Evolutionary conservation across 2,113 vertebrate species (phyloP).

Genomic region (Daphoenositta chrysoptera): DNA sequence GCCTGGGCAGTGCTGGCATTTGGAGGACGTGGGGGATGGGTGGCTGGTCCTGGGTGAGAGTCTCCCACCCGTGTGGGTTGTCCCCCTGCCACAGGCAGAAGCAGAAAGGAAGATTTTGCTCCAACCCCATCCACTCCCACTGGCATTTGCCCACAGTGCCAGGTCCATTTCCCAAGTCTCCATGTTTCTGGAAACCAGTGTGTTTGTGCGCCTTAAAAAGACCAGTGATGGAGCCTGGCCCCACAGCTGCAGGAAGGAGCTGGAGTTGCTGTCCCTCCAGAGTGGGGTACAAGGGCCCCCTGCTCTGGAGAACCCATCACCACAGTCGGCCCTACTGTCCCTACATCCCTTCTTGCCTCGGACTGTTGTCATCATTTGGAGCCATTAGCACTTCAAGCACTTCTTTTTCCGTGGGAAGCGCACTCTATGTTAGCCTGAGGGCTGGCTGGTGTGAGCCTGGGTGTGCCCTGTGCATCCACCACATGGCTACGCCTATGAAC

Average conservation of each 20-base stretch:
- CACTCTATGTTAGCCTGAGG: not conserved
- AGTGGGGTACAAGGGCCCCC: too few relatives aligned
- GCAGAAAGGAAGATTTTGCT: not conserved
- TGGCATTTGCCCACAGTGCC: not conserved
- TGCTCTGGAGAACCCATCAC: not conserved
- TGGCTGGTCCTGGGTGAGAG: not conserved
- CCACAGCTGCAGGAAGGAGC: not conserved
- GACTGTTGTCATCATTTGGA: not conserved
- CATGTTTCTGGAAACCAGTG: not conserved
- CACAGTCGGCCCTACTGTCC: not conserved
- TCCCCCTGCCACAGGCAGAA: accelerated
- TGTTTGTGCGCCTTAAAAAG: not conserved
- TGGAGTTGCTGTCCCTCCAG: too few relatives aligned
- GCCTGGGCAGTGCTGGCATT: not conserved
- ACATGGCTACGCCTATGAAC: not conserved
- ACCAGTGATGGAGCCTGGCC: not conserved
- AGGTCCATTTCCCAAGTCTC: not conserved
- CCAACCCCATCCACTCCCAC: too few relatives aligned
- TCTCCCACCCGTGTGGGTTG: not conserved
- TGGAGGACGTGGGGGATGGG: too few relatives aligned
- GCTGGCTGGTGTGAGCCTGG: not conserved
- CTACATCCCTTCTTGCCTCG: not conserved
- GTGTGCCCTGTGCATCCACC: not conserved
- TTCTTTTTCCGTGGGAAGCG: not conserved
- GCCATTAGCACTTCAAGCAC: not conserved